Conservation (phyloP, 2,888 invertebrate genomes). For the Temnothorax unifasciatus region DNA sequence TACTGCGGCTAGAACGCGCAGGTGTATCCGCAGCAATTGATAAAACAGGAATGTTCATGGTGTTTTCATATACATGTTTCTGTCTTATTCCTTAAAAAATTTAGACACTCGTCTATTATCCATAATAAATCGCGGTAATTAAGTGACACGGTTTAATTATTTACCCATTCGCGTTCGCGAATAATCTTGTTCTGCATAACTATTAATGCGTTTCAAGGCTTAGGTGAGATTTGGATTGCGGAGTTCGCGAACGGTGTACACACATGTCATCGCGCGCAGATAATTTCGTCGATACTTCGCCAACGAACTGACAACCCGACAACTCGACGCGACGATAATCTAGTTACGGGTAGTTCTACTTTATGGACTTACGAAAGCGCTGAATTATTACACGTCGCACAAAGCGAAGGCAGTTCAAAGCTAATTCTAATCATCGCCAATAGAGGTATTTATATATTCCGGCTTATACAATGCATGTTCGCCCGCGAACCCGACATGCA, state of each 20-base stretch:
- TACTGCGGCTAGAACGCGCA: background rate
- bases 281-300: constrained; percentile 39
- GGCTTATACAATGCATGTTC: background rate
- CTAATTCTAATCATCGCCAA: constrained; percentile 20
- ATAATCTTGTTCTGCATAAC: constrained; percentile 4
- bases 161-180: background rate
- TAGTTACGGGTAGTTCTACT: constrained; percentile 19
- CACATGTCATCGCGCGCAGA: constrained; percentile 14
- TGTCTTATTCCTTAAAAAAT: background rate
- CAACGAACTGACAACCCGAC: background rate
- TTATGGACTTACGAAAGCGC: background rate
- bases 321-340: constrained; percentile 11
- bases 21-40: background rate
- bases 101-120: background rate
- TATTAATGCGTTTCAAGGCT: constrained; percentile 23
- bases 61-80: background rate
- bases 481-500: background rate
- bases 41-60: constrained; percentile 11
- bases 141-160: constrained; percentile 9
- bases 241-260: background rate
- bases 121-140: background rate
- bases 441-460: constrained; percentile 28
- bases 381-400: constrained; percentile 38
- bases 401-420: background rate
- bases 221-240: background rate